These are phyloP conservation scores for Dicaeum eximium DNA, from an alignment of 2,113 vertebrate species.

Conservation along the genomic window DNA sequence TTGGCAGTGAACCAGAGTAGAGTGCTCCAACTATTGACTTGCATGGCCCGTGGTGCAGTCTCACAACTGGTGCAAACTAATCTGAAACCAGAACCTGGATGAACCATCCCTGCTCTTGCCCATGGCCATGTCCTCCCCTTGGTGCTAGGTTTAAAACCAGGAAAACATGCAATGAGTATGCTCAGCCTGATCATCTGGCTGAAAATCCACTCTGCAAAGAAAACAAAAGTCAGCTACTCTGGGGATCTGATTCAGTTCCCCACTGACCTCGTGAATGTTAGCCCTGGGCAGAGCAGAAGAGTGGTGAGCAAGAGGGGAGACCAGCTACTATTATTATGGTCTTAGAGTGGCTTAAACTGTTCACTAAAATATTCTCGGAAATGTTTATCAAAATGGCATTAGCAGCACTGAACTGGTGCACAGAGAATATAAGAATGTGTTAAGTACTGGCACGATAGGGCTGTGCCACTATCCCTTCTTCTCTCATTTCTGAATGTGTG, in stretches of 20 bases:
- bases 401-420: background rate
- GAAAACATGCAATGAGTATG: background rate
- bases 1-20: background rate
- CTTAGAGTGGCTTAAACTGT: background rate
- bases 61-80: background rate
- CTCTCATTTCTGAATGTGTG: background rate
- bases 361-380: background rate
- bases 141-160: background rate
- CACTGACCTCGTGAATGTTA: rapidly evolving
- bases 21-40: background rate
- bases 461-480: background rate
- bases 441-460: background rate
- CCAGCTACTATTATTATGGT: background rate
- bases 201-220: background rate
- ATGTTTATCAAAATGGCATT: background rate
- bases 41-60: background rate
- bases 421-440: background rate
- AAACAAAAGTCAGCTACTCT: background rate
- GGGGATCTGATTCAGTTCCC: background rate
- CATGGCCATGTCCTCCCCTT: background rate
- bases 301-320: background rate
- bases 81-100: background rate
- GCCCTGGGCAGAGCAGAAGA: background rate
- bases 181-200: background rate
- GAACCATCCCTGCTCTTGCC: background rate